Base-by-base conservation (phyloP, 1,140 invertebrate genomes). In the Drosophila sp. region DNA sequence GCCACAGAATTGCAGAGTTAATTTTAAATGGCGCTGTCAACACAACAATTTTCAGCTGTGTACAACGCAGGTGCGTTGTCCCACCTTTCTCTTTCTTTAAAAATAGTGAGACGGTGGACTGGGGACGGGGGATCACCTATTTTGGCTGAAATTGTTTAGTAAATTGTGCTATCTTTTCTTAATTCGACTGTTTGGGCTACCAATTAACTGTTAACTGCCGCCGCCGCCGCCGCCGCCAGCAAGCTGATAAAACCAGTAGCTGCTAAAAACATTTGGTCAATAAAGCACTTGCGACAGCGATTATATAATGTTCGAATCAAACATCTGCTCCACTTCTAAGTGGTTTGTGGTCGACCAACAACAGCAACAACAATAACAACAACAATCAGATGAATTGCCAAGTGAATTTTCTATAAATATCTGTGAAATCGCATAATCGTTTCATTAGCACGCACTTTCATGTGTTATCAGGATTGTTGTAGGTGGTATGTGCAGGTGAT, bases 361-460 rank as follows among this genome's bases (percentile, higher is more conserved):
- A 27, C 18, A 13, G 16, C 3, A 50, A 50, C 29, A 34, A 34
- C 13, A 34, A 18, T n/a, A 36, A 36, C 7, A 25, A 13, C 25
- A 50, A 50, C 29, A 36, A 18, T 27, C n/a, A 51, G n/a, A 45
- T 29, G 29, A 73, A 48, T 63, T 40, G 21, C 4, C 4, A 38
- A 54, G 58, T 65, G 50, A 64, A 65, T 74, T 65, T 82, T 76
- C 65, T 72, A 59, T 43, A 72, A 78, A 82, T 82, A 72, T 62
- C 41, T 62, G 58, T 63, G 27, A 48, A 48, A 27, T 6, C 36
- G n/a, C n/a, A 36, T 16, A 46, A 61, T 70, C 43, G 58, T 51
- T 59, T 48, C 9, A 45, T 40, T 51, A 18, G 6, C 65, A 70
- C 48, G 48, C 50, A 70, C 50, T 45, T 46, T 53, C 16, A 48